phyloP scores from a whole-genome alignment of 2,888 invertebrate genomes.

The Acanthosoma haemorrhoidale region DNA sequence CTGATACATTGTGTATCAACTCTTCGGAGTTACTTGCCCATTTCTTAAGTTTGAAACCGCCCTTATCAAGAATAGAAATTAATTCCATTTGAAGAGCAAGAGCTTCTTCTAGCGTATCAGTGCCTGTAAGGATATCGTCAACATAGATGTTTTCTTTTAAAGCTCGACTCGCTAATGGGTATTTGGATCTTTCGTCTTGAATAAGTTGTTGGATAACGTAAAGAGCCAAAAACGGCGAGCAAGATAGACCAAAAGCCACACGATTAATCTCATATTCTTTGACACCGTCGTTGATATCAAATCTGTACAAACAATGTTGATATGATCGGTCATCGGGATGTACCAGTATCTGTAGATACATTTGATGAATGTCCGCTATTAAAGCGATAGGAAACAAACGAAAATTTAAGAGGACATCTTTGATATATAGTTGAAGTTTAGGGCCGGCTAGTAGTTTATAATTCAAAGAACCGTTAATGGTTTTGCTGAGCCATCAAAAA shows the following conservation, averaged over 20 bases:
- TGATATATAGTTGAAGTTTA: background rate
- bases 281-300: slow-evolving; percentile 31
- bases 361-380: no score
- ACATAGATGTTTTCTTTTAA: slow-evolving; percentile 40
- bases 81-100: slow-evolving; percentile 35
- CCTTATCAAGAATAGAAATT: slow-evolving; percentile 32
- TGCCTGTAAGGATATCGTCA: slow-evolving; percentile 41
- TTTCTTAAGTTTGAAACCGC: slow-evolving; percentile 39
- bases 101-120: slow-evolving; percentile 36
- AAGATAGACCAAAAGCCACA: slow-evolving; percentile 41
- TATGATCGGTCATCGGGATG: slow-evolving; percentile 33
- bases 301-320: slow-evolving; percentile 42
- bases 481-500: background rate
- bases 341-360: slow-evolving; percentile 33
- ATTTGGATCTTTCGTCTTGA: slow-evolving; percentile 32
- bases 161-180: slow-evolving; percentile 38
- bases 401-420: no score
- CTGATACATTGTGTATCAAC: background rate
- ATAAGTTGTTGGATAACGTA: slow-evolving; percentile 39
- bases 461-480: background rate
- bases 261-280: slow-evolving; percentile 37
- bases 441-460: no score
- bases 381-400: background rate
- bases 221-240: slow-evolving; percentile 40
- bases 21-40: slow-evolving; percentile 39